Evolutionary conservation across 2,797 vertebrate species (phyloP), one percentile per base, ranked within the genome.

Genomic region (Propithecus deckenii): DNA sequence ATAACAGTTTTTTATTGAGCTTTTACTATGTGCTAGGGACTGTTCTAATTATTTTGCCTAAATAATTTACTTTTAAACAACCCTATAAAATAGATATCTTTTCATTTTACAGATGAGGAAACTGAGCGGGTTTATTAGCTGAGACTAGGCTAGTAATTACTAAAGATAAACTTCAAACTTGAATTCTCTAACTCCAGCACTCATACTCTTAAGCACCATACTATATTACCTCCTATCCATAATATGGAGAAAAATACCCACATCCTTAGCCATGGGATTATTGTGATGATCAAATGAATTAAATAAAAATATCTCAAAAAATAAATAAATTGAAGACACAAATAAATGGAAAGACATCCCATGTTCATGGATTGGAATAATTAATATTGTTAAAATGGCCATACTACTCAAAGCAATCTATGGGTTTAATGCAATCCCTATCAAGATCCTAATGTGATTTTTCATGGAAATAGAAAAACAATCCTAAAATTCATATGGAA

Each of bases 21-120:
- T 67, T 22, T 79, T 63, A 71, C 59, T 80, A 32, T 79, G 25
- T 83, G 59, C 10, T 76, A 90, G 32, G 28, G 28, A 88, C 25
- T 41, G 41, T 41, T 41, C 41, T 85, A 87, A 28, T 71, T 91
- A 50, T 28, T 76, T 93, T 89, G 9, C 8, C 61, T 86, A 11
- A 88, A 87, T 86, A 90, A 93, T 72, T 65, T 86, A 90, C 43
- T 81, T 95, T 23, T 76, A 52, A 84, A 84, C 41, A 38, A 87
- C 30, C 14, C 13, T 61, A 23, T 91, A 57, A 92, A 55, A 88
- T 61, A 87, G 46, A 20, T 55, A 46, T 4, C 61, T 63, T 83
- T 63, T 43, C 69, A 57, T 83, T 83, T 80, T 84, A 81, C 38
- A 76, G 38, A 88, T 52, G 15, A 94, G 55, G 38, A 87, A 63